Conservation (phyloP, 2,888 invertebrate genomes). For the Isotomurus palustris region DNA sequence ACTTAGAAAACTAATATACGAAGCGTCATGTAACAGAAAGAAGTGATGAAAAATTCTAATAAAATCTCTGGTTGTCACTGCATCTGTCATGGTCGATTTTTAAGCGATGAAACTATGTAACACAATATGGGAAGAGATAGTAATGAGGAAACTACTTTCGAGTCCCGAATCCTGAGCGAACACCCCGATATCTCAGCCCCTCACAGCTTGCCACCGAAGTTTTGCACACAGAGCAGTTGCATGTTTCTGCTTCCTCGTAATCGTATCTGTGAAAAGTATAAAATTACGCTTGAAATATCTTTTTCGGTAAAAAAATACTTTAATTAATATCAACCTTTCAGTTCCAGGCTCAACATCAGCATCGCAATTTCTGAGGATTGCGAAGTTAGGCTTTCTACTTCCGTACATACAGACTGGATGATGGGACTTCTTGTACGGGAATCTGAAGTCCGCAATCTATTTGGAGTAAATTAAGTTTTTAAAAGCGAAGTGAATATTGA, state of each 20-base stretch:
- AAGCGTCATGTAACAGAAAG: too few species aligned
- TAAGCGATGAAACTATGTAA: too few species aligned
- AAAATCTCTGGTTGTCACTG: too few species aligned
- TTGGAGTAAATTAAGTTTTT: not conserved
- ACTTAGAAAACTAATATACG: too few species aligned
- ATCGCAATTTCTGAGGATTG: constrained; percentile 68
- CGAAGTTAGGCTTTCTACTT: constrained; percentile 61
- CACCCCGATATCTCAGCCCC: constrained; percentile 57
- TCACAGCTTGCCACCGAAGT: constrained; percentile 68
- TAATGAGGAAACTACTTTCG: not conserved
- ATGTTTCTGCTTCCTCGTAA: constrained; percentile 72
- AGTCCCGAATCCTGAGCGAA: constrained; percentile 47
- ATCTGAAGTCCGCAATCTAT: constrained; percentile 76
- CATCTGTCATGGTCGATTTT: too few species aligned
- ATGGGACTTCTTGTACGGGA: constrained; percentile 77
- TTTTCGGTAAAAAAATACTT: not conserved
- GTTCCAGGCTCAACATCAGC: constrained; percentile 65
- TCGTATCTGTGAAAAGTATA: constrained; percentile 55
- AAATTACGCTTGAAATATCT: not conserved
- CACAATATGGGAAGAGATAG: too few species aligned
- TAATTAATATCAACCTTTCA: constrained; percentile 54
- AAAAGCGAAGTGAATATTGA: too few species aligned
- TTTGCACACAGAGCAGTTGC: constrained; percentile 68
- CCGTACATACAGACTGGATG: constrained; percentile 83
- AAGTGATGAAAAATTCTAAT: too few species aligned